Evolutionary conservation across 1,140 invertebrate species (phyloP).

Genomic region (Amyelois transitella): DNA sequence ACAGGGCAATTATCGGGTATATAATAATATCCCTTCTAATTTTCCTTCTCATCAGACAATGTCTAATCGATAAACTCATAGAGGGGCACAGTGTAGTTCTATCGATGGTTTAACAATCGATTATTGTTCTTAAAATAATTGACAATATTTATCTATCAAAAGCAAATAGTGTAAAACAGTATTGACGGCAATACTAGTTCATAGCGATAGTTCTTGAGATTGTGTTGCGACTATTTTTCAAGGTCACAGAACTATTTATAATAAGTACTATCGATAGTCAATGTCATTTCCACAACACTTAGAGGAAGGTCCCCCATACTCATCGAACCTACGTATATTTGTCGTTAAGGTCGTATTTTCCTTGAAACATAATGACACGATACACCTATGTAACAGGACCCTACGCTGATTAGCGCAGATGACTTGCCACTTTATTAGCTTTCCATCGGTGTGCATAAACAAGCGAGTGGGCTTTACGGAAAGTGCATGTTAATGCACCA

Average conservation of each 20-base stretch:
- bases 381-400: slow-evolving; percentile 34
- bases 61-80: background rate
- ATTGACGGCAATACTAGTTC: no score
- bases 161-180: no score
- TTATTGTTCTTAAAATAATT: no score
- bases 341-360: background rate
- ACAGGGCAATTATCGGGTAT: background rate
- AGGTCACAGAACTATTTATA: no score
- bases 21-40: background rate
- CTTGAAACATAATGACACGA: slow-evolving; percentile 6
- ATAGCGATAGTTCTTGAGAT: no score
- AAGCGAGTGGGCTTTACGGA: slow-evolving; percentile 21
- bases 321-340: background rate
- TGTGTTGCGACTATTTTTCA: no score
- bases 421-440: slow-evolving; percentile 42
- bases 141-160: no score
- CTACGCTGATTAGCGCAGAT: slow-evolving; percentile 39
- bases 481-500: slow-evolving; percentile 15
- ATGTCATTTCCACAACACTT: no score
- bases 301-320: background rate
- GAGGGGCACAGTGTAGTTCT: no score
- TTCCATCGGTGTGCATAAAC: slow-evolving; percentile 15
- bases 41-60: background rate
- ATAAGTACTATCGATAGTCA: no score
- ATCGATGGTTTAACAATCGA: no score